phyloP scores from a whole-genome alignment of 2,797 vertebrate species.

The Liparis tanakae region DNA sequence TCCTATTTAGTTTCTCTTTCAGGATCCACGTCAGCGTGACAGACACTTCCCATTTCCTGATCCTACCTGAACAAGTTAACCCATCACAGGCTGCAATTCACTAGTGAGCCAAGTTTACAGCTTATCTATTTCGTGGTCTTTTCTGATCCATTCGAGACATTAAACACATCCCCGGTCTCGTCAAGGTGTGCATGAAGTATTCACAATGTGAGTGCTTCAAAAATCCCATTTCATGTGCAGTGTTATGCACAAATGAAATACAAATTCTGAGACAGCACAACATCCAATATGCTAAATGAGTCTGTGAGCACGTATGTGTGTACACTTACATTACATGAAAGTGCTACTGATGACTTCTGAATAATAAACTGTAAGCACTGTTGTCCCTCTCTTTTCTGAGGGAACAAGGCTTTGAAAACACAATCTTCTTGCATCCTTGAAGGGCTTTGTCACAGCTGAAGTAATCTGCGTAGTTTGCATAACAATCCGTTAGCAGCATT shows the following conservation, averaged over 20 bases:
- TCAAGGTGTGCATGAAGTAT: conserved; percentile 30
- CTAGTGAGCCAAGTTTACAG: neutral
- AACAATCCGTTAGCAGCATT: conserved; percentile 13
- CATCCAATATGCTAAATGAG: conserved; percentile 24
- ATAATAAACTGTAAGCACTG: conserved; percentile 39
- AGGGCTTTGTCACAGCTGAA: conserved; percentile 26
- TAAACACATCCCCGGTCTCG: neutral
- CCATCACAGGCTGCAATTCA: conserved; percentile 29
- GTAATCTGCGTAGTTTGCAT: conserved; percentile 8
- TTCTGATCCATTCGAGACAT: neutral
- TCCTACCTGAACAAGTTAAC: conserved; percentile 52
- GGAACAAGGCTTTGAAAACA: conserved; percentile 35
- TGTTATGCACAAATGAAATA: conserved; percentile 1
- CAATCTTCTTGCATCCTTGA: conserved; percentile 15
- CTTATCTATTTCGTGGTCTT: neutral
- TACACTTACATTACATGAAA: conserved; percentile 28
- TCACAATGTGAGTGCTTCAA: conserved; percentile 11
- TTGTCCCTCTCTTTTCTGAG: neutral
- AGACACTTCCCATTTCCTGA: conserved; percentile 21
- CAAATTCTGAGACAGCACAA: conserved; percentile 20
- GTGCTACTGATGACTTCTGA: conserved; percentile 11
- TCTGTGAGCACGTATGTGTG: neutral
- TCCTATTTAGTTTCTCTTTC: conserved; percentile 55
- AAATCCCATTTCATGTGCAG: conserved; percentile 35
- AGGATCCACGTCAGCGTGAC: neutral